These are phyloP conservation scores for Zonitis immaculata DNA, from an alignment of 2,888 invertebrate species.

Conservation along the genomic window DNA sequence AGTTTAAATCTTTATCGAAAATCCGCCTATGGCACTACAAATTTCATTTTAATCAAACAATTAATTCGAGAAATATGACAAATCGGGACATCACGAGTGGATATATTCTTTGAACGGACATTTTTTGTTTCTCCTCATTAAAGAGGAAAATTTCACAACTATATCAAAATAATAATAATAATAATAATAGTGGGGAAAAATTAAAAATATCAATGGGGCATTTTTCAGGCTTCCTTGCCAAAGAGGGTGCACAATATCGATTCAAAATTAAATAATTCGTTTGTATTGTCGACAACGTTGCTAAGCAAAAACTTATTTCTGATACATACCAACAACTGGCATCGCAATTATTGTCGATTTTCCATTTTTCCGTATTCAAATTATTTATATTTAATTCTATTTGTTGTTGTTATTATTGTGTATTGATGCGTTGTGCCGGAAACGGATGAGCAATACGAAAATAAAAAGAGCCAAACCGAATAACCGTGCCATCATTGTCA, in stretches of 20 bases:
- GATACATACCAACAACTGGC: slow-evolving; percentile 14
- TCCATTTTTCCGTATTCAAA: background rate
- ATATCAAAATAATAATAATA: no score
- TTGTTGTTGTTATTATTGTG: background rate
- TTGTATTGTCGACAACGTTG: slow-evolving; percentile 36
- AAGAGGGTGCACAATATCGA: background rate
- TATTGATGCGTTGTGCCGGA: slow-evolving; percentile 1
- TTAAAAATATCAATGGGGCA: background rate
- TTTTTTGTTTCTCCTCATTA: no score
- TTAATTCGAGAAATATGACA: no score
- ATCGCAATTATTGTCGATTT: background rate
- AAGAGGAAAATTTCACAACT: no score
- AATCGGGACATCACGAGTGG: no score
- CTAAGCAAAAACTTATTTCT: slow-evolving; percentile 36
- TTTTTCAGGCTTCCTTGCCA: background rate
- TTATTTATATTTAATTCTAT: slow-evolving; percentile 2
- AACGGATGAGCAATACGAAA: background rate
- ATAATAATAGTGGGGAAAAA: background rate
- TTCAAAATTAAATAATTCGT: slow-evolving; percentile 19
- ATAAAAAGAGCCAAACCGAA: no score
- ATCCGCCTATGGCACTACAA: no score
- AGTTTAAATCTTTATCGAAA: slow-evolving; percentile 2
- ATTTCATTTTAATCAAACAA: background rate
- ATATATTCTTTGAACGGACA: no score
- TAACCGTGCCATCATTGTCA: background rate